These are phyloP conservation scores for Troides helena DNA, from an alignment of 2,888 invertebrate species.

Conservation along the genomic window DNA sequence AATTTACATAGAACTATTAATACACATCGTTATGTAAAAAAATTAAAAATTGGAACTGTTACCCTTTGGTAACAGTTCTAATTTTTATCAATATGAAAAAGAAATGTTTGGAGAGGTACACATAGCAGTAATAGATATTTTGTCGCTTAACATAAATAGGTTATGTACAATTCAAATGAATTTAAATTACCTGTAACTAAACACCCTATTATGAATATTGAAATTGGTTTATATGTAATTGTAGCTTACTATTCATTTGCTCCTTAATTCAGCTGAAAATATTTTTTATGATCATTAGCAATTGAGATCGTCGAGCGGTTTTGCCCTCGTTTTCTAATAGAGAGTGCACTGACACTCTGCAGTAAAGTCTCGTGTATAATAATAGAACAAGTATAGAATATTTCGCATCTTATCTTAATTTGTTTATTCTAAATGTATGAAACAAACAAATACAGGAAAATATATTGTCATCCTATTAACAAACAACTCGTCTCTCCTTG, in stretches of 20 bases:
- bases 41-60: too few relatives aligned
- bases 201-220: neutral
- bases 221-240: neutral
- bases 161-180: neutral
- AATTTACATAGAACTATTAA: neutral
- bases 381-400: neutral
- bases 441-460: too few relatives aligned
- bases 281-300: conserved; percentile 35
- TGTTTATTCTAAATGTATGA: too few relatives aligned
- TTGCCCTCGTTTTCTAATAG: conserved; percentile 42
- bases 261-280: conserved; percentile 15
- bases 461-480: too few relatives aligned
- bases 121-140: neutral
- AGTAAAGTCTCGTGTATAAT: conserved; percentile 8
- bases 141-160: neutral
- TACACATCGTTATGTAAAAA: neutral
- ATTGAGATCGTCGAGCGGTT: conserved; percentile 40
- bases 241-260: too few relatives aligned
- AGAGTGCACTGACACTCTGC: conserved; percentile 44
- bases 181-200: neutral
- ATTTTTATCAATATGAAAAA: too few relatives aligned
- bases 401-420: neutral
- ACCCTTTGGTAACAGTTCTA: too few relatives aligned
- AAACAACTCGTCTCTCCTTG: too few relatives aligned
- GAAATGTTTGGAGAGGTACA: neutral